These are phyloP conservation scores for Cheilinus undulatus DNA, from an alignment of 2,113 vertebrate species.

Conservation along the genomic window DNA sequence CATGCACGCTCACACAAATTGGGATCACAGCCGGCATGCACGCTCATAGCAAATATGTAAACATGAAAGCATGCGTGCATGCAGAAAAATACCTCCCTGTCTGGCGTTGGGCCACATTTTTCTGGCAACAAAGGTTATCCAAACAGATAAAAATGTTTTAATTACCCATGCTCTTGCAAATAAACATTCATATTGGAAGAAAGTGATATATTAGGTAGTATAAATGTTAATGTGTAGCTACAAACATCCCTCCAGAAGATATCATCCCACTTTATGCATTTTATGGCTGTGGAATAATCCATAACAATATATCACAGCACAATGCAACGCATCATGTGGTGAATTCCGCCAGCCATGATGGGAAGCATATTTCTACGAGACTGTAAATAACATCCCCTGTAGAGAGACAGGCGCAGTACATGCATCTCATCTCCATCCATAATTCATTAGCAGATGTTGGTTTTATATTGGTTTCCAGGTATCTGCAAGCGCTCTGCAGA, in stretches of 20 bases:
- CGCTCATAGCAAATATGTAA: slow-evolving; percentile 27
- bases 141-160: slow-evolving; percentile 66
- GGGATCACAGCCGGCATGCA: slow-evolving; percentile 12
- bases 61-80: slow-evolving; percentile 6
- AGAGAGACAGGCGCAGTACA: slow-evolving; percentile 54
- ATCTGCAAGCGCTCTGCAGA: slow-evolving; percentile 58
- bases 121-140: slow-evolving; percentile 64
- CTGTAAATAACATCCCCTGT: slow-evolving; percentile 66
- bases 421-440: slow-evolving; percentile 70
- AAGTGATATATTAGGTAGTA: background rate
- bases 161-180: slow-evolving; percentile 57
- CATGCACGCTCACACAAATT: slow-evolving; percentile 12
- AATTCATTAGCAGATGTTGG: slow-evolving; percentile 75
- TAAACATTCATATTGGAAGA: slow-evolving; percentile 6
- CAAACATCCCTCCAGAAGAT: slow-evolving; percentile 9
- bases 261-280: slow-evolving; percentile 37
- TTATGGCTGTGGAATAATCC: slow-evolving; percentile 32
- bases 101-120: slow-evolving; percentile 16
- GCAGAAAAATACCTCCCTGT: slow-evolving; percentile 27
- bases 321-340: slow-evolving; percentile 32
- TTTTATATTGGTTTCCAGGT: slow-evolving; percentile 68
- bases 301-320: slow-evolving; percentile 38
- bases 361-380: slow-evolving; percentile 53
- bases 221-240: slow-evolving; percentile 10
- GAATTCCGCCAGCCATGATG: slow-evolving; percentile 40